Evolutionary conservation across 2,888 invertebrate species (phyloP).

Genomic region (Scaptomyza reducta): DNA sequence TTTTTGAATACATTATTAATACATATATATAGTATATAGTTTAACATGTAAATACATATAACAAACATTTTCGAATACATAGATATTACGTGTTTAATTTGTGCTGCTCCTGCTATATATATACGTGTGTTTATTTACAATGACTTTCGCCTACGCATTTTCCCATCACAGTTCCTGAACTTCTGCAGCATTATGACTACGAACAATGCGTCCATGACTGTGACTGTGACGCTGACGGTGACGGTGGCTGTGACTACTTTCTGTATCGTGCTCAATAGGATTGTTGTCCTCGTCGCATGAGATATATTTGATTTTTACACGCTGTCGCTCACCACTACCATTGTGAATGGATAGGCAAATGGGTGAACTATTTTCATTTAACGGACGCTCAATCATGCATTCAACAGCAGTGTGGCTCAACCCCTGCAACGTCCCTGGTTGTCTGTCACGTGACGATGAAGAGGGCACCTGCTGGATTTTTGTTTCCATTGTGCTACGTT

Average conservation of each 20-base stretch:
- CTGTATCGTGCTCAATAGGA: conserved; percentile 56
- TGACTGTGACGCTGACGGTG: conserved; percentile 19
- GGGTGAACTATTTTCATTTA: conserved; percentile 64
- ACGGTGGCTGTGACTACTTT: conserved; percentile 8
- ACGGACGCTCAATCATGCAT: conserved; percentile 61
- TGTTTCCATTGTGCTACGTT: conserved; percentile 83
- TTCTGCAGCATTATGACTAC: conserved; percentile 1
- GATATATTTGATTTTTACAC: conserved; percentile 78
- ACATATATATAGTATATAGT: no score
- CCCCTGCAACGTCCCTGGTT: conserved; percentile 16
- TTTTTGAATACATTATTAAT: conserved; percentile 2
- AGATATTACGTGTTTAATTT: no score
- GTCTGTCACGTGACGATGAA: conserved; percentile 45
- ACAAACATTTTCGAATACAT: conserved; percentile 3
- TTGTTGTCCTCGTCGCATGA: conserved; percentile 82
- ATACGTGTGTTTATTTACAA: conserved; percentile 33
- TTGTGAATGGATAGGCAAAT: conserved; percentile 73
- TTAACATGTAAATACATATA: conserved; percentile 11
- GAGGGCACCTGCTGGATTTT: conserved; percentile 77
- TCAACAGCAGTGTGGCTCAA: conserved; percentile 53
- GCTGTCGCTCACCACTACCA: conserved; percentile 64
- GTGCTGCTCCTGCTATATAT: no score
- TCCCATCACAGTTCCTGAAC: conserved; percentile 59
- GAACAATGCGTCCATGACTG: conserved; percentile 9
- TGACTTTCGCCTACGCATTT: conserved; percentile 11